Evolutionary conservation across 2,797 vertebrate species (phyloP), one percentile per base, ranked within the genome.

Genomic region (Gobionotothen gibberifrons): DNA sequence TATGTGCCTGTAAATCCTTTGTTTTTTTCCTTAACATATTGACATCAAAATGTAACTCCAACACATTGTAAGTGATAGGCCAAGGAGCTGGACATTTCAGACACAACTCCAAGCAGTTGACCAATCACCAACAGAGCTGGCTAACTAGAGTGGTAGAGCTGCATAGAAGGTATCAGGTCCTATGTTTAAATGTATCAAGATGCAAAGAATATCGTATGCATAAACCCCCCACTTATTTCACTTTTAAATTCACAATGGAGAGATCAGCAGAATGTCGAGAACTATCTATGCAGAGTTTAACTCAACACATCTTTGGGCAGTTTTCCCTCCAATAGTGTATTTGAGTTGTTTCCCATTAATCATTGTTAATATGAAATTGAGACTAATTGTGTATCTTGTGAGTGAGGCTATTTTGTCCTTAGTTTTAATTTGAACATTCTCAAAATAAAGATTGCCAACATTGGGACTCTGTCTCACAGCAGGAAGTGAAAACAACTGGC

Each of bases 401-500:
- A 74, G 46, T 2, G 13, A 58, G 43, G 54, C 32, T 69, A 51
- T 85, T 83, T 79, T 71, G 69, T 85, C 58, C 63, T 60, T 81
- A 47, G 63, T 79, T 77, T 67, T 83, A 72, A 76, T 87, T 86
- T 66, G 16, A 64, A 70, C 26, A 67, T 52, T 74, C 71, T 59
- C 44, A 68, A 26, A 26, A 26, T 26, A 47, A 69, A 68, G 57
- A 10, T n/a, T 71, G 69, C 72, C 74, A 79, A 67, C 52, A 53
- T 40, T 51, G 72, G 75, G 71, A 77, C 76, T 14, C 39, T 61
- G 72, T 71, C 14, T 81, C 85, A 77, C 85, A 85, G 78, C 80
- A 72, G 71, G 84, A 77, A 49, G 80, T 22, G 52, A 79, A 81
- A 81, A 65, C 79, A 85, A 73, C 82, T 85, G 72, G 57, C 8